A percentile compares a stretch with the other conserved stretches of the same genome.
These are phyloP conservation scores for Tromatobia lineatoria DNA, from an alignment of 2,888 invertebrate species.

Conservation along the genomic window DNA sequence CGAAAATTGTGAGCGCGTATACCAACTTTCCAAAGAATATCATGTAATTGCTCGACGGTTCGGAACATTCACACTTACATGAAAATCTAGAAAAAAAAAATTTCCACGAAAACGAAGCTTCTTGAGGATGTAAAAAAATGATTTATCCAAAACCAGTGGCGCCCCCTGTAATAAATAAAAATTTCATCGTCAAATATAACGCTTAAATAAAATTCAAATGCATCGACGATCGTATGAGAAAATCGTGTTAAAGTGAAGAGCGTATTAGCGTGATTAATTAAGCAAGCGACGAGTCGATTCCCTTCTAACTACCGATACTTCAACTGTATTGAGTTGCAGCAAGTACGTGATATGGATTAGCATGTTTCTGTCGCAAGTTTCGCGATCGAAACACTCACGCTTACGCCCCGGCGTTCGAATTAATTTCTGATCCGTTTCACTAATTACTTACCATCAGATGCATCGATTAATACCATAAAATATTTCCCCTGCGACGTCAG, in stretches of 20 bases:
- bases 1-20: too few relatives aligned
- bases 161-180: too few relatives aligned
- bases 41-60: too few relatives aligned
- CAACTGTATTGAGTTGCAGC: slow-evolving; percentile 3
- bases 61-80: too few relatives aligned
- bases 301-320: neutral
- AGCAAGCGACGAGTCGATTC: slow-evolving; percentile 13
- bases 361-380: slow-evolving; percentile 37
- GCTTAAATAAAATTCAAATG: neutral
- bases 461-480: neutral
- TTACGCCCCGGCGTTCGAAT: neutral
- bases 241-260: neutral
- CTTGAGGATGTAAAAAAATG: too few relatives aligned
- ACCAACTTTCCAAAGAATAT: too few relatives aligned
- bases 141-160: too few relatives aligned
- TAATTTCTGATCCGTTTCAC: slow-evolving; percentile 31
- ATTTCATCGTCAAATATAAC: too few relatives aligned
- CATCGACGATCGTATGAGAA: neutral
- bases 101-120: too few relatives aligned
- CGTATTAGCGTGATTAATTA: neutral
- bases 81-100: too few relatives aligned
- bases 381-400: slow-evolving; percentile 4
- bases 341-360: slow-evolving; percentile 23
- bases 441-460: slow-evolving; percentile 36
- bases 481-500: neutral